These are phyloP conservation scores for Holothuria leucospilota DNA, from an alignment of 53 echinoderm and acorn worm species.

Conservation along the genomic window DNA sequence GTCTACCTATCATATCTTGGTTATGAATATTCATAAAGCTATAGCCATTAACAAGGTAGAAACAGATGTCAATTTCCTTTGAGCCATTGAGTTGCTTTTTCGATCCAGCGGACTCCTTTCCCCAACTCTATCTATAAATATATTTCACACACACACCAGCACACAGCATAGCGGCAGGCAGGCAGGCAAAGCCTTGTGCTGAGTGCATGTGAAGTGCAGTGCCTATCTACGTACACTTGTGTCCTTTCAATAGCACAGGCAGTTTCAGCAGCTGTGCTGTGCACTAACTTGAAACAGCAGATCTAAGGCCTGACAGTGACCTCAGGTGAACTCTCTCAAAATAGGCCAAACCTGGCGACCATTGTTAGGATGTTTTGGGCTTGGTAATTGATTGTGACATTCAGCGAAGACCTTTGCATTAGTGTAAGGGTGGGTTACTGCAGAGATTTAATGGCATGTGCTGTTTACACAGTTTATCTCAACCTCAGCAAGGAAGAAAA, in stretches of 20 bases:
- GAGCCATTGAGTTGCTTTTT: constrained; percentile 3
- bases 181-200: no score
- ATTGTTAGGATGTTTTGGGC: constrained; percentile 48
- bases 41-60: constrained; percentile 24
- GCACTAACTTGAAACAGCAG: no score
- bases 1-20: neutral
- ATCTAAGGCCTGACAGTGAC: constrained; percentile 8
- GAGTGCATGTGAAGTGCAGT: no score
- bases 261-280: no score
- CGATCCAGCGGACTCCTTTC: neutral
- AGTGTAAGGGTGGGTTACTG: constrained; percentile 38
- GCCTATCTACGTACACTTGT: no score
- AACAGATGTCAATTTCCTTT: constrained; percentile 3
- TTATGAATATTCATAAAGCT: constrained; percentile 38
- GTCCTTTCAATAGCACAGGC: no score
- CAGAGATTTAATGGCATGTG: constrained; percentile 37
- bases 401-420: constrained; percentile 43
- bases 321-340: constrained; percentile 44
- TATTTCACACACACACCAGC: no score
- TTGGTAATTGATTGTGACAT: constrained; percentile 52
- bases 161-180: no score
- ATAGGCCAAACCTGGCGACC: constrained; percentile 42
- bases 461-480: constrained; percentile 39
- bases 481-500: constrained; percentile 9
- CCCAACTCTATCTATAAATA: neutral